These are phyloP conservation scores for Anguilla pacifica DNA, from an alignment of 2,797 vertebrate genomes.

Conservation along the genomic window DNA sequence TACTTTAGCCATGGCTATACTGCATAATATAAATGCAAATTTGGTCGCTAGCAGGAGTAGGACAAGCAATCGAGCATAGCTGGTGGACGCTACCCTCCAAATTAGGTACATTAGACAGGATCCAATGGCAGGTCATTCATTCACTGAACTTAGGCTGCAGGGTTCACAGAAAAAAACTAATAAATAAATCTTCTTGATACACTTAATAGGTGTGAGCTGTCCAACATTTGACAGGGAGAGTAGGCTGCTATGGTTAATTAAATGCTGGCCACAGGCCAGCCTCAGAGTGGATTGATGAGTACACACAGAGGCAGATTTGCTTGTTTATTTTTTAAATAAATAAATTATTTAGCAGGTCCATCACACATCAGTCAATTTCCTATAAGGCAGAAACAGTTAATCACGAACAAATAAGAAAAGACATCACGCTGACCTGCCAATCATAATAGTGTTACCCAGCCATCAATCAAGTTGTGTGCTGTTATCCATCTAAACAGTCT, in stretches of 20 bases:
- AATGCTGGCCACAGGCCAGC: constrained; percentile 29
- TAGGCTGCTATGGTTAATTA: constrained; percentile 44
- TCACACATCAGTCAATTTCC: background rate
- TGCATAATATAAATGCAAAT: constrained; percentile 70
- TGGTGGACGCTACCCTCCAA: constrained; percentile 45
- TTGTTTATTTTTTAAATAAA: constrained; percentile 48
- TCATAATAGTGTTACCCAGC: constrained; percentile 53
- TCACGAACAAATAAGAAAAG: constrained; percentile 55
- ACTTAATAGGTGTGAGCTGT: constrained; percentile 43
- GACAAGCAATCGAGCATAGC: constrained; percentile 46
- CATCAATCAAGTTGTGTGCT: constrained; percentile 54
- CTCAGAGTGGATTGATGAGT: constrained; percentile 49
- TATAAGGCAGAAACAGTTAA: constrained; percentile 41
- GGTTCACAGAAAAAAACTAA: constrained; percentile 32
- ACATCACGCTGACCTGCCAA: constrained; percentile 53
- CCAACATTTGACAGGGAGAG: constrained; percentile 20
- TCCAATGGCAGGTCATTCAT: constrained; percentile 43
- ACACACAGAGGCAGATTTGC: constrained; percentile 28
- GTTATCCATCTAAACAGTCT: constrained; percentile 45
- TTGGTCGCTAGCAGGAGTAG: constrained; percentile 49
- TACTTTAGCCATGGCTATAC: constrained; percentile 45
- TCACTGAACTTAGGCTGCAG: constrained; percentile 37
- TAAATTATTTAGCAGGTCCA: constrained; percentile 38
- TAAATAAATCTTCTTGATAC: constrained; percentile 49
- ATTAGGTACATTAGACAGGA: constrained; percentile 54